Evolutionary conservation across 1,140 invertebrate genomes (phyloP).

Genomic region (Piezodorus guildinii): DNA sequence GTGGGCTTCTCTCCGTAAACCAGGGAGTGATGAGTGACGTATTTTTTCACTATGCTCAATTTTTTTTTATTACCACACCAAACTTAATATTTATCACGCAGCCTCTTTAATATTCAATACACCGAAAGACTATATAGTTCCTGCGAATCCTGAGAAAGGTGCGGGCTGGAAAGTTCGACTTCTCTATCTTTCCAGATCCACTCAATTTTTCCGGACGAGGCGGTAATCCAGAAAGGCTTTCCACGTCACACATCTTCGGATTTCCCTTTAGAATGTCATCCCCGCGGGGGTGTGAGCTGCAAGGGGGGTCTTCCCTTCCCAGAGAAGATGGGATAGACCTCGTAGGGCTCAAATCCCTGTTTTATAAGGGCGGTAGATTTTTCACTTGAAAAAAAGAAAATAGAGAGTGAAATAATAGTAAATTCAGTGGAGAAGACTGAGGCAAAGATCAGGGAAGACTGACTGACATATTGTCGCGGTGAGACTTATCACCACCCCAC

Average conservation of each 20-base stretch:
- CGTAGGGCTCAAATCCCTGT: conserved; percentile 1
- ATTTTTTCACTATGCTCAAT: too few species aligned
- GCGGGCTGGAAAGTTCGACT: too few species aligned
- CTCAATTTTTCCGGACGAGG: conserved; percentile 13
- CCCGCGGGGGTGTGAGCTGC: not conserved
- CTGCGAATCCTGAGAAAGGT: too few species aligned
- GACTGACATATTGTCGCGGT: not conserved
- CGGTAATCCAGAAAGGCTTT: conserved; percentile 1
- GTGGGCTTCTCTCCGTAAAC: too few species aligned
- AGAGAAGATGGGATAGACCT: not conserved
- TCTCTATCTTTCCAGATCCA: not conserved
- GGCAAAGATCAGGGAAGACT: not conserved
- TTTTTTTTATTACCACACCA: too few species aligned
- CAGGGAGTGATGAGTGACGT: too few species aligned
- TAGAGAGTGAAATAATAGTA: not conserved
- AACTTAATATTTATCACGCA: too few species aligned
- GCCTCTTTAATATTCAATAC: too few species aligned
- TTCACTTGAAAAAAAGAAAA: conserved; percentile 18
- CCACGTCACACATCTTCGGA: conserved; percentile 6
- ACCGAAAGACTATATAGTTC: too few species aligned
- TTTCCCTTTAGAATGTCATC: conserved; percentile 9
- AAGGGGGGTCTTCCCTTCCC: not conserved
- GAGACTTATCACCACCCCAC: not conserved
- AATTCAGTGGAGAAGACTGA: not conserved
- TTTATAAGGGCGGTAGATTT: conserved; percentile 17